phyloP scores from a whole-genome alignment of 2,113 vertebrate genomes.

The Anoura caudifer region DNA sequence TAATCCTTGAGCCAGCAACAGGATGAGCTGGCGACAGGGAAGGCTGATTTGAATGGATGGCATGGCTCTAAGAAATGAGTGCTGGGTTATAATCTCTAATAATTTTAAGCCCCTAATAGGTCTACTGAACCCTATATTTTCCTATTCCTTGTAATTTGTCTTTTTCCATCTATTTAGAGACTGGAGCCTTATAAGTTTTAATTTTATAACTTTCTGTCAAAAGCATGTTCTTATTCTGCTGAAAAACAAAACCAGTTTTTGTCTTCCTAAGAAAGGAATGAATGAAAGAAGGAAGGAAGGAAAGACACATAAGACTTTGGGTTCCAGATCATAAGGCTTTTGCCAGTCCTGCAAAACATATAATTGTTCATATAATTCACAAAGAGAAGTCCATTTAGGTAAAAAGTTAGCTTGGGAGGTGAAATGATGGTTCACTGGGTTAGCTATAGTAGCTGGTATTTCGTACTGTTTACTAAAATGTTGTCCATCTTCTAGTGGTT shows the following conservation, averaged over 20 bases:
- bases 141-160: background rate
- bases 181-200: background rate
- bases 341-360: slow-evolving; percentile 35
- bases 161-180: slow-evolving; percentile 28
- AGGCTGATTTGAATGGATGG: background rate
- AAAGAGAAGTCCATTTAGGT: background rate
- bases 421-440: background rate
- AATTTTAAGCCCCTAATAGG: background rate
- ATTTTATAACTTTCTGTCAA: slow-evolving; percentile 18
- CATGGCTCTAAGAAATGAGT: background rate
- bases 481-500: slow-evolving; percentile 63
- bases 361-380: too few species aligned
- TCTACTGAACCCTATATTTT: background rate
- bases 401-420: background rate
- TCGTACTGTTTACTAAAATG: background rate
- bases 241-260: background rate
- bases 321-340: slow-evolving; percentile 20
- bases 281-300: slow-evolving; percentile 39
- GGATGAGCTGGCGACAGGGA: background rate
- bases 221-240: slow-evolving; percentile 5
- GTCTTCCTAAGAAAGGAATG: background rate
- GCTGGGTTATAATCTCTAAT: background rate
- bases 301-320: slow-evolving; percentile 4
- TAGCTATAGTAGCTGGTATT: background rate
- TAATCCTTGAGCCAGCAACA: background rate